Percentiles rank a stretch among this genome's conserved stretches.
These are phyloP conservation scores for Sebastes wilsoni DNA, from an alignment of 2,797 vertebrate genomes.

Conservation along the genomic window DNA sequence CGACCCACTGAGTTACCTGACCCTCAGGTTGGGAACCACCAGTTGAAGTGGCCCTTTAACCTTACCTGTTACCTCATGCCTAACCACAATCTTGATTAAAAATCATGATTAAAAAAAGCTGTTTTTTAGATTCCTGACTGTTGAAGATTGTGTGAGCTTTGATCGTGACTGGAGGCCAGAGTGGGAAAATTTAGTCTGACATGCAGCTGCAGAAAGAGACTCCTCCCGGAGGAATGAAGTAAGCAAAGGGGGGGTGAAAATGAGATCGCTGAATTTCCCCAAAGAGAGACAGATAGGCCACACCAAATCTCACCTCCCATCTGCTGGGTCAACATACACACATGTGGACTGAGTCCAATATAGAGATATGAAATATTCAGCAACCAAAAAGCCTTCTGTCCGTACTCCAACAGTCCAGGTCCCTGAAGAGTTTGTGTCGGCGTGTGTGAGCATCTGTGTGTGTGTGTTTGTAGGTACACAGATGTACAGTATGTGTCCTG, in stretches of 20 bases:
- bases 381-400: slow-evolving; percentile 27
- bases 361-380: slow-evolving; percentile 66
- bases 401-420: slow-evolving; percentile 6
- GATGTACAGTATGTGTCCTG: slow-evolving; percentile 13
- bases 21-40: background rate
- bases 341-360: slow-evolving; percentile 56
- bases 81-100: background rate
- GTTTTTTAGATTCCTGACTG: background rate
- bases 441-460: slow-evolving; percentile 15
- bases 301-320: slow-evolving; percentile 49
- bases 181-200: background rate
- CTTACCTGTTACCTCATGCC: background rate
- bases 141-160: background rate
- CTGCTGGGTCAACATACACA: slow-evolving; percentile 59
- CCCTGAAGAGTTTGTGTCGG: slow-evolving; percentile 27
- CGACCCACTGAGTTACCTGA: background rate
- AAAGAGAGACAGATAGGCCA: slow-evolving; percentile 41
- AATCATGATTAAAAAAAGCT: background rate
- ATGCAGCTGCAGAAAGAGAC: slow-evolving; percentile 20
- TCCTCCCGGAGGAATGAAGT: slow-evolving; percentile 4
- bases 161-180: background rate
- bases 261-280: slow-evolving; percentile 52
- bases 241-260: slow-evolving; percentile 28
- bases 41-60: background rate
- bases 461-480: slow-evolving; percentile 16